A percentile compares a stretch with the other conserved stretches of the same genome.
phyloP scores from a whole-genome alignment of 1,140 invertebrate genomes.

The Drosophila mayri region DNA sequence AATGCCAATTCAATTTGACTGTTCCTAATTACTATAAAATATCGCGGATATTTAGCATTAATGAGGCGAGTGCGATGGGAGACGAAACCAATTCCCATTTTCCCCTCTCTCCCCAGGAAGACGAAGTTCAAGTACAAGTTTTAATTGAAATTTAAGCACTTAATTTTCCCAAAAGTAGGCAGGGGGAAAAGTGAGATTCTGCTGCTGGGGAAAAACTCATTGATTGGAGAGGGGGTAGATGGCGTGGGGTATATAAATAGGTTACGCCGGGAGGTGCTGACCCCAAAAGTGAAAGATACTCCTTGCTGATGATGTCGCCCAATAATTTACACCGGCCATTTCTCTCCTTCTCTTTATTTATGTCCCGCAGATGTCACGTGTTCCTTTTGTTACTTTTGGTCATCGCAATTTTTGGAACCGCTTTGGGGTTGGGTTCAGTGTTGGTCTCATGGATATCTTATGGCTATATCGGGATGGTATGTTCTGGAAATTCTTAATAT shows the following conservation, averaged over 20 bases:
- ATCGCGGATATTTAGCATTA: conserved; percentile 67
- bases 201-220: conserved; percentile 8
- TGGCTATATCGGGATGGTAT: neutral
- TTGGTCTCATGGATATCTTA: neutral
- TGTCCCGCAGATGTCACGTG: conserved; percentile 77
- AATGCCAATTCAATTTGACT: conserved; percentile 65
- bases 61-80: conserved; percentile 45
- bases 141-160: conserved; percentile 82
- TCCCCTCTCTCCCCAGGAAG: neutral
- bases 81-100: conserved; percentile 18
- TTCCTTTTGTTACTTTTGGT: conserved; percentile 68
- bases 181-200: conserved; percentile 4
- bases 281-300: conserved; percentile 10
- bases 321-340: conserved; percentile 69
- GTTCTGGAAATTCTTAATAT: too few relatives aligned
- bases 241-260: conserved; percentile 10
- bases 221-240: conserved; percentile 40
- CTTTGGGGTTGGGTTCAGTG: neutral
- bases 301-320: conserved; percentile 45
- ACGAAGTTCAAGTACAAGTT: conserved; percentile 54
- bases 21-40: conserved; percentile 72
- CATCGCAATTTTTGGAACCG: conserved; percentile 55
- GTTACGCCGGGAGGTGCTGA: conserved; percentile 26
- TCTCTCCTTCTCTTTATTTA: conserved; percentile 59
- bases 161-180: conserved; percentile 55